phyloP scores from a whole-genome alignment of 2,888 invertebrate genomes.

The Euproctis similis region DNA sequence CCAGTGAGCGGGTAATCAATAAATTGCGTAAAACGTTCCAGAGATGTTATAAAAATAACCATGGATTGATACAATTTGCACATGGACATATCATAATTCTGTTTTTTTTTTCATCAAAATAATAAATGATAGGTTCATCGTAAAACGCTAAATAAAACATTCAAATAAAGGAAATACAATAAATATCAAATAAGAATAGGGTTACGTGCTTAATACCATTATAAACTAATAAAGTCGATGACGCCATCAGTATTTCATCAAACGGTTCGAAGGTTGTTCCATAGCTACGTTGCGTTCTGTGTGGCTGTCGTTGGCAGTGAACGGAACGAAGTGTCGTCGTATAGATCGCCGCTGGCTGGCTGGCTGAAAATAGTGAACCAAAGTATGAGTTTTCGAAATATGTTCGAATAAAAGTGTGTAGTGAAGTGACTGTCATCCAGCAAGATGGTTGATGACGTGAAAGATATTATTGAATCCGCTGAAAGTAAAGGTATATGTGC shows the following conservation, averaged over 20 bases:
- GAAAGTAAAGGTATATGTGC: conserved; percentile 72
- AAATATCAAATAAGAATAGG: not conserved
- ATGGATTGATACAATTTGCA: too few relatives aligned
- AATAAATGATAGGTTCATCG: too few relatives aligned
- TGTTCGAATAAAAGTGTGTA: conserved; percentile 73
- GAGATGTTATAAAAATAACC: too few relatives aligned
- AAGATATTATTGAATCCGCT: conserved; percentile 71
- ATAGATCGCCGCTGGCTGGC: conserved; percentile 71
- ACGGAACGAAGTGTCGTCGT: conserved; percentile 73
- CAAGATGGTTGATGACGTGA: conserved; percentile 76
- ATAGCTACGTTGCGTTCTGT: conserved; percentile 43
- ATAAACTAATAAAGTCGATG: conserved; percentile 9
- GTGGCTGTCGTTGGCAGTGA: conserved; percentile 60
- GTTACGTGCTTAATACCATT: not conserved
- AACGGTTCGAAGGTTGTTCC: conserved; percentile 33
- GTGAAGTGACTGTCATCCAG: conserved; percentile 71
- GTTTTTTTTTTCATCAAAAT: too few relatives aligned
- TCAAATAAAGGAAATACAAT: not conserved
- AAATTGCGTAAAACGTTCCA: too few relatives aligned
- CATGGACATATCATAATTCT: too few relatives aligned
- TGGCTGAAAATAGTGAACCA: conserved; percentile 75
- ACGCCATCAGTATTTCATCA: conserved; percentile 30
- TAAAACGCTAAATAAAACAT: too few relatives aligned
- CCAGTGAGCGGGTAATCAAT: too few relatives aligned
- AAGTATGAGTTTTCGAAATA: conserved; percentile 74